phyloP scores from a whole-genome alignment of 2,797 vertebrate genomes.

The Pelochelys cantorii region DNA sequence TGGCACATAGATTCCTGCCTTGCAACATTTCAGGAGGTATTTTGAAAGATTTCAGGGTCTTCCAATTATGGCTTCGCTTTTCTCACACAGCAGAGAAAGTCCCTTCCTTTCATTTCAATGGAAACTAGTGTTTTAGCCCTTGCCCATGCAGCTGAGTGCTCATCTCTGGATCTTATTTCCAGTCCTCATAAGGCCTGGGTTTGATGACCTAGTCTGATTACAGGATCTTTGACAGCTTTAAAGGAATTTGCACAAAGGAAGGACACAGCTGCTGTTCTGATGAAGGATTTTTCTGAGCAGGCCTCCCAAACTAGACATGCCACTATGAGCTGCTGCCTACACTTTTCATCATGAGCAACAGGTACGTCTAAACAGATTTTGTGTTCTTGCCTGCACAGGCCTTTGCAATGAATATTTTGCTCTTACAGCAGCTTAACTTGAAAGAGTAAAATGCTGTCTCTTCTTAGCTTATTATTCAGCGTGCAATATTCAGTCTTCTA shows the following conservation, averaged over 20 bases:
- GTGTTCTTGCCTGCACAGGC: conserved; percentile 2
- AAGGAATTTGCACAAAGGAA: conserved; percentile 85
- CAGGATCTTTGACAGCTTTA: conserved; percentile 88
- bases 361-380: conserved; percentile 80
- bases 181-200: conserved; percentile 64
- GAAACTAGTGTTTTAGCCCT: conserved; percentile 78
- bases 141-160: conserved; percentile 69
- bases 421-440: neutral
- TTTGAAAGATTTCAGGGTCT: conserved; percentile 52
- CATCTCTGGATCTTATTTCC: conserved; percentile 79
- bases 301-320: conserved; percentile 80
- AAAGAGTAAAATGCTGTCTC: neutral
- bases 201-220: conserved; percentile 81
- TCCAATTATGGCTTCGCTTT: conserved; percentile 51
- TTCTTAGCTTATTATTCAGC: conserved; percentile 28
- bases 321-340: conserved; percentile 81
- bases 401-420: neutral
- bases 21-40: neutral
- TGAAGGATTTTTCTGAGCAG: conserved; percentile 86
- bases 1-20: conserved; percentile 40
- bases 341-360: conserved; percentile 87
- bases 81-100: conserved; percentile 67
- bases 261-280: conserved; percentile 80
- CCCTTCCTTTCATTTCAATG: conserved; percentile 75
- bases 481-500: neutral